Evolutionary conservation across 2,888 invertebrate species (phyloP), one percentile per base, ranked within the genome.

Genomic region (Drosophila melanosoma): DNA sequence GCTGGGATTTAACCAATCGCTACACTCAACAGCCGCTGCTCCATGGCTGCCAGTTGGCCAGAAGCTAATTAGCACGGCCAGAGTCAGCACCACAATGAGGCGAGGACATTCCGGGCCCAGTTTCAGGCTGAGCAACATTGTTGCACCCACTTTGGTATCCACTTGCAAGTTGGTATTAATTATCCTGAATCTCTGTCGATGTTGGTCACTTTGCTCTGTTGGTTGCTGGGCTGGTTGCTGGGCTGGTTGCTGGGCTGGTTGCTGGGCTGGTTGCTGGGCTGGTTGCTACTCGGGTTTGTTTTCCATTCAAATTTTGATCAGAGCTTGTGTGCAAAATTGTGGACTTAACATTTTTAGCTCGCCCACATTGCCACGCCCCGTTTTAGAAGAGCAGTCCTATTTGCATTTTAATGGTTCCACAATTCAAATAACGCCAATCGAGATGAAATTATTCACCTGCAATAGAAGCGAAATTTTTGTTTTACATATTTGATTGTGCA

Each of bases 1-100:
- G 52, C 66, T 76, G 51, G 88, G 77, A 74, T 74, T 88, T 33
- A 75, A 57, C 85, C 81, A 85, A 45, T 85, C 77, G 57, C 79
- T 63, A 57, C 83, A 88, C 48, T 79, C 69, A 52, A 69, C 51
- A 52, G 76, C 49, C 20, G 66, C 36, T 29, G 75, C 64, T 1
- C 57, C 73, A 23, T 38, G 36, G n/a, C 56, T 48, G 26, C 61
- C 69, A 48, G 49, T 52, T 49, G 78, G 71, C 70, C 76, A 69
- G 59, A 49, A 76, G 80, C 67, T 69, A 64, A 75, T 75, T 73
- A 89, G 73, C 42, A 81, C 71, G 23, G 81, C 64, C 40, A 87
- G 72, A 45, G 77, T 26, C 57, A 79, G 69, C 8, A 74, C 73
- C 52, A 79, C 67, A 17, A 63, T 64, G 52, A 56, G 75, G 35